Evolutionary conservation across 2,888 invertebrate species (phyloP).

Genomic region (Melinaea menophilus): DNA sequence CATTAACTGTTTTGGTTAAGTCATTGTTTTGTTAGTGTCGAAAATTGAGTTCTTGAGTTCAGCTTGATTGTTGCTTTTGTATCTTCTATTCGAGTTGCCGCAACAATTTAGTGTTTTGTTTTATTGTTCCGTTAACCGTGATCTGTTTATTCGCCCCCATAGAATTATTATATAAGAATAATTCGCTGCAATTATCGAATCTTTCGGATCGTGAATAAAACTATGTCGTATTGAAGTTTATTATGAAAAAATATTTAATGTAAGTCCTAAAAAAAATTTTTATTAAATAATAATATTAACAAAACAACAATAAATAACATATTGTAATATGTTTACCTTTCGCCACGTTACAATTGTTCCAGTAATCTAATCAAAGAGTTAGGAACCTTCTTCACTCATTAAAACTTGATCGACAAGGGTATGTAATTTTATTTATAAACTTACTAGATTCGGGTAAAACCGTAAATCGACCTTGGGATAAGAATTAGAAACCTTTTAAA

Average conservation of each 20-base stretch:
- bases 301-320: conserved; percentile 6
- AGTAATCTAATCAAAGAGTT: conserved; percentile 19
- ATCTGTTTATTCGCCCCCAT: no score
- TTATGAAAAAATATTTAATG: no score
- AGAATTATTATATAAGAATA: no score
- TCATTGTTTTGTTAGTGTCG: conserved; percentile 23
- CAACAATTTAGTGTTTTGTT: not conserved
- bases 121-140: not conserved
- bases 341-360: not conserved
- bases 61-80: conserved; percentile 16
- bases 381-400: conserved; percentile 21
- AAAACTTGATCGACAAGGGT: conserved; percentile 30
- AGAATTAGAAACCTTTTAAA: not conserved
- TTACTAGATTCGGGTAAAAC: conserved; percentile 14
- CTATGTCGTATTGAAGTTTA: no score
- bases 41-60: conserved; percentile 25
- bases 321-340: not conserved
- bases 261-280: not conserved
- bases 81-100: not conserved
- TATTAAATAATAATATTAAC: not conserved
- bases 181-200: no score
- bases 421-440: conserved; percentile 33
- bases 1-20: conserved; percentile 26
- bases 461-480: conserved; percentile 5
- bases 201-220: no score